Conservation (phyloP, 2,888 invertebrate genomes). For the Euzophera pinguis region DNA sequence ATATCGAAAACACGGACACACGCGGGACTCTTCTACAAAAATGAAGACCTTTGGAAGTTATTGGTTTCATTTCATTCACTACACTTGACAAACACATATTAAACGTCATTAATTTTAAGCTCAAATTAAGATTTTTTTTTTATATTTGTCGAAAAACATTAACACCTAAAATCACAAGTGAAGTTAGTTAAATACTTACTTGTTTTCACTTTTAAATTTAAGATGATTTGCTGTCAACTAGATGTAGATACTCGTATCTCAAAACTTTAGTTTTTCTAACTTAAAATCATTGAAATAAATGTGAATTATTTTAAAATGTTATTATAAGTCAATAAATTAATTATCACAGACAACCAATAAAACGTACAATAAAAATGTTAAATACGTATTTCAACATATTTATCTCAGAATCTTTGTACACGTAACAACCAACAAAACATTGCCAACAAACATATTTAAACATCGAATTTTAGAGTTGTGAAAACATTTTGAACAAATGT, state of each 20-base stretch:
- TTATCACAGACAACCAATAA: constrained; percentile 23
- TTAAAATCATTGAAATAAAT: neutral
- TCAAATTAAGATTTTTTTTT: constrained; percentile 28
- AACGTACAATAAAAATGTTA: constrained; percentile 15
- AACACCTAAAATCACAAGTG: neutral
- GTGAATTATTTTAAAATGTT: neutral
- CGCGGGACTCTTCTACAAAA: constrained; percentile 50
- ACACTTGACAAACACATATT: constrained; percentile 39
- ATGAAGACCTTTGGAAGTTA: constrained; percentile 74
- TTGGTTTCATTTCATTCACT: constrained; percentile 50
- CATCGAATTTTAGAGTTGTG: constrained; percentile 1
- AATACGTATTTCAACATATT: constrained; percentile 16
- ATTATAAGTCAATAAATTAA: constrained; percentile 13
- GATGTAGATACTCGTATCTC: too few relatives aligned
- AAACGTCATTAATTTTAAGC: constrained; percentile 32
- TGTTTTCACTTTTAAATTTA: neutral
- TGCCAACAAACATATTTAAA: constrained; percentile 20
- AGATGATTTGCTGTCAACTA: too few relatives aligned
- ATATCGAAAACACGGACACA: constrained; percentile 60
- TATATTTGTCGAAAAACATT: neutral
- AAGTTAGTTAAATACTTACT: neutral
- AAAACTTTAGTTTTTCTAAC: too few relatives aligned
- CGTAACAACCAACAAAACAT: constrained; percentile 27
- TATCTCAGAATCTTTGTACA: constrained; percentile 22
- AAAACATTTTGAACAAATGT: constrained; percentile 17